phyloP scores from a whole-genome alignment of 2,113 vertebrate species.

The Dipodomys ordii region DNA sequence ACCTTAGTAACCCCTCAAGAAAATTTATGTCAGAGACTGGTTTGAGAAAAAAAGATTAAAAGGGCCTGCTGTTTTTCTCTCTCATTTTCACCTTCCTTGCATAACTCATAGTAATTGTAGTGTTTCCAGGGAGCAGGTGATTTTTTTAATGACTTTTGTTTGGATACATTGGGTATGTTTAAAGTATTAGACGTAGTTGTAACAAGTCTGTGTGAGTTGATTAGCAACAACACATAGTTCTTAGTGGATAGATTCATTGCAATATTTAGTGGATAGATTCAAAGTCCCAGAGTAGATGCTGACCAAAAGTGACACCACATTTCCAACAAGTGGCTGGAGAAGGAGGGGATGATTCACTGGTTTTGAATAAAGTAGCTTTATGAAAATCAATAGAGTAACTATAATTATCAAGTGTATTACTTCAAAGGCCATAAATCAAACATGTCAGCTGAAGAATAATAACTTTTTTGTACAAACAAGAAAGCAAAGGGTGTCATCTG shows the following conservation, averaged over 20 bases:
- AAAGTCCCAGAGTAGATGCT: slow-evolving; percentile 60
- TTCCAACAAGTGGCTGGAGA: slow-evolving; percentile 69
- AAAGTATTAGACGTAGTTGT: slow-evolving; percentile 73
- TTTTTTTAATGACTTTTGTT: slow-evolving; percentile 80
- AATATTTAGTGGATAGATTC: slow-evolving; percentile 67
- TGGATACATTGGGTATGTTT: slow-evolving; percentile 71
- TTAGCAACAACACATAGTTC: slow-evolving; percentile 68
- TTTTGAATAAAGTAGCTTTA: slow-evolving; percentile 81
- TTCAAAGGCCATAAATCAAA: slow-evolving; percentile 84
- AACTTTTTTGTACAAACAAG: slow-evolving; percentile 66
- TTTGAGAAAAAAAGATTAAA: slow-evolving; percentile 38
- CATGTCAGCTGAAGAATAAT: slow-evolving; percentile 73
- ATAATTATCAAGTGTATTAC: slow-evolving; percentile 84
- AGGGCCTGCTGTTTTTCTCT: slow-evolving; percentile 32
- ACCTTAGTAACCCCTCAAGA: slow-evolving; percentile 36
- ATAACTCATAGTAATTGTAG: slow-evolving; percentile 69
- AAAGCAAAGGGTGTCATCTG: slow-evolving; percentile 26
- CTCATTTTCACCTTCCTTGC: slow-evolving; percentile 53
- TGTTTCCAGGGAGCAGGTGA: slow-evolving; percentile 80
- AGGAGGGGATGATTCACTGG: slow-evolving; percentile 76
- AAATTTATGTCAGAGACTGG: slow-evolving; percentile 45
- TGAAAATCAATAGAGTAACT: slow-evolving; percentile 86
- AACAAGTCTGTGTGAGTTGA: slow-evolving; percentile 76
- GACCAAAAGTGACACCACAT: slow-evolving; percentile 77
- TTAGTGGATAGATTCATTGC: slow-evolving; percentile 75